These are phyloP conservation scores for Hypocryptadius cinnamomeus DNA, from an alignment of 2,113 vertebrate species.

Conservation along the genomic window DNA sequence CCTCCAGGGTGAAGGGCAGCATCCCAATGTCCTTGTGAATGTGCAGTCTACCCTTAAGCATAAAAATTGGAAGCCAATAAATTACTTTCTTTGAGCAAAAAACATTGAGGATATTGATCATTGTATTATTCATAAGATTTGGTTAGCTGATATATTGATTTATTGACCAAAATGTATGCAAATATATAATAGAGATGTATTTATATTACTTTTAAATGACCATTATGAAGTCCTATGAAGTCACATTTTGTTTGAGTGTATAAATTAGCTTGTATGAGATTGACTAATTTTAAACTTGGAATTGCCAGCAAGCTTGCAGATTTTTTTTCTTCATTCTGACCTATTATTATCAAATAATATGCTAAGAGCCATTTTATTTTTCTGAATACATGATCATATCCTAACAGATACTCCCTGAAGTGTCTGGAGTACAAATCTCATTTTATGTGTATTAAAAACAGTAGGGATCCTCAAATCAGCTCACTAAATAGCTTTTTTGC, in stretches of 20 bases:
- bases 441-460: conserved; percentile 45
- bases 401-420: conserved; percentile 23
- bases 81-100: background rate
- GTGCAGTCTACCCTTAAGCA: background rate
- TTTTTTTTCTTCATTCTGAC: background rate
- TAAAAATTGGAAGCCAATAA: background rate
- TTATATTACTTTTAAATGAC: background rate
- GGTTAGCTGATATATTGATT: background rate
- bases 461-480: conserved; percentile 38
- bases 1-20: background rate
- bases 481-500: conserved; percentile 33
- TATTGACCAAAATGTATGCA: background rate
- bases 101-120: background rate
- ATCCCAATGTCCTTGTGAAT: background rate
- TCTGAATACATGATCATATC: background rate
- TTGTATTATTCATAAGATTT: background rate
- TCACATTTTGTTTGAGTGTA: background rate
- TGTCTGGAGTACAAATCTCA: conserved; percentile 24
- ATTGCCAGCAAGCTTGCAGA: background rate
- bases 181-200: background rate
- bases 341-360: background rate
- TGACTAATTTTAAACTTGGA: background rate
- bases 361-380: background rate
- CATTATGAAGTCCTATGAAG: background rate
- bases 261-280: background rate